Base-by-base conservation (phyloP, 2,797 vertebrate species). In the Pangasius macronema region DNA sequence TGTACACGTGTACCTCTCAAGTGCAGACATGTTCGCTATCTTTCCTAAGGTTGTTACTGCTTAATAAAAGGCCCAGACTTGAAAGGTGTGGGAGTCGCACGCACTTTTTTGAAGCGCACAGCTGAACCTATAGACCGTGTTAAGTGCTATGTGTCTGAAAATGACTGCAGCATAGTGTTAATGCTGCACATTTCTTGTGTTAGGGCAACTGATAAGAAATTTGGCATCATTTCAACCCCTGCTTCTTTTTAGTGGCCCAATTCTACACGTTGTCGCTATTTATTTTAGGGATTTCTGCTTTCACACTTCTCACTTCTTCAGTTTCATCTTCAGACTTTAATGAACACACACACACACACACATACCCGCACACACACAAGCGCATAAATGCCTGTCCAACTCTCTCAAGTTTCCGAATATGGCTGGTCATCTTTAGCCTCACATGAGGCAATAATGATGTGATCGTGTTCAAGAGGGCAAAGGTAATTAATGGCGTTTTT, bases 11-110 rank as follows among this genome's bases (percentile, higher is more conserved):
- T 87, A 39, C 22, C 70, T 88, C 82, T 73, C 59, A 89, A 89
- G 87, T 83, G 36, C 82, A 87, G 88, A 49, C 89, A 87, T 87
- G 85, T 88, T 67, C 76, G 65, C 76, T 85, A 77, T 57, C 73
- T 79, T 33, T 68, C 75, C 79, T 81, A 46, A 76, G 42, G 70
- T 88, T 86, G 83, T 85, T 86, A 46, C 73, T 79, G 61, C 61
- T 75, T 70, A 86, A 85, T 85, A 86, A 83, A 87, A 87, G 87
- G 59, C 70, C 51, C 67, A 30, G 68, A 77, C 80, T 51, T 84
- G n/a, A 83, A 87, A 76, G 83, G 79, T 81, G 53, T 76, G 59
- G 81, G 59, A 75, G 68, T 75, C 16, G 46, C 53, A 73, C 65
- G n/a, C 55, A 42, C 33, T 10, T 42, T 55, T 65, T n/a, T 1